These are phyloP conservation scores for Bradypus variegatus DNA, from an alignment of 2,797 vertebrate genomes.

Conservation along the genomic window DNA sequence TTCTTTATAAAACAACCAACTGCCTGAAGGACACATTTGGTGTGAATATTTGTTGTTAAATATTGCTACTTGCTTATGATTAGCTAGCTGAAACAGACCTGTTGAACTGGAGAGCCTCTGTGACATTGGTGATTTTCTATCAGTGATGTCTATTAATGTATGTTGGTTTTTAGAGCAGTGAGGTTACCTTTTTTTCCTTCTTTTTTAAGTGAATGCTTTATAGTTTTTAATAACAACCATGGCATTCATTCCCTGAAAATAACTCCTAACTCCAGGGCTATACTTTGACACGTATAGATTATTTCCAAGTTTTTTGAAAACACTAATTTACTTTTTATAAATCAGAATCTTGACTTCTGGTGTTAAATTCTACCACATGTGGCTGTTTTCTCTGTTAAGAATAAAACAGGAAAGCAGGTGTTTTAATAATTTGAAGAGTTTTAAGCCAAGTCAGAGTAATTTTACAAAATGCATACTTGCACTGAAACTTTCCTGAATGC, in stretches of 20 bases:
- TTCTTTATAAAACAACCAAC: background rate
- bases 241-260: background rate
- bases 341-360: background rate
- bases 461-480: background rate
- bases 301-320: slow-evolving; percentile 31
- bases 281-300: background rate
- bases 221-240: background rate
- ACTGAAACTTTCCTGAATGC: background rate
- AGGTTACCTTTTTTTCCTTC: background rate
- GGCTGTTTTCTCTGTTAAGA: background rate
- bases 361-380: slow-evolving; percentile 5
- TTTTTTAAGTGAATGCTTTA: background rate
- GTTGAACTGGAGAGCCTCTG: slow-evolving; percentile 19
- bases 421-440: background rate
- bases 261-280: background rate
- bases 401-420: background rate
- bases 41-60: background rate
- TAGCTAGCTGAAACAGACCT: background rate
- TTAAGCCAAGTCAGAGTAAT: background rate
- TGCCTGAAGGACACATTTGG: background rate
- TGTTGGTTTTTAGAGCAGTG: background rate
- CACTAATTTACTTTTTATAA: slow-evolving; percentile 53
- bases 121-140: background rate
- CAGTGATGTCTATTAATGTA: background rate
- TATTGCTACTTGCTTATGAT: background rate